These are phyloP conservation scores for Samia ricini DNA, from an alignment of 1,140 invertebrate species.

Conservation along the genomic window DNA sequence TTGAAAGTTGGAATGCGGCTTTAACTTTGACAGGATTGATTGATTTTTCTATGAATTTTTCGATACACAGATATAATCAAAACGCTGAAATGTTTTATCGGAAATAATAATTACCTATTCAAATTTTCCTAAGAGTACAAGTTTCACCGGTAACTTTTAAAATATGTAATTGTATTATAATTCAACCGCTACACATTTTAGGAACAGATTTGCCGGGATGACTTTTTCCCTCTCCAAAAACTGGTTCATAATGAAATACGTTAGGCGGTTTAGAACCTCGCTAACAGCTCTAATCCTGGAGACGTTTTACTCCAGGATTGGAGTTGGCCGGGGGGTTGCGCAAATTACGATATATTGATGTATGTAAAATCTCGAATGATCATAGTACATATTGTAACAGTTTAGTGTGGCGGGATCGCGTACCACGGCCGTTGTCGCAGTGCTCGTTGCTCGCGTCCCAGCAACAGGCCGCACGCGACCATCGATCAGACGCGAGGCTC, in stretches of 20 bases:
- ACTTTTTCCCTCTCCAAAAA: too few species aligned
- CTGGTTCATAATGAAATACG: too few species aligned
- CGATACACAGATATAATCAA: neutral
- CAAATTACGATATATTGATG: too few species aligned
- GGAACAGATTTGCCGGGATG: too few species aligned
- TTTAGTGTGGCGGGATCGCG: slow-evolving; percentile 85
- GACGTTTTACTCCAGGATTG: too few species aligned
- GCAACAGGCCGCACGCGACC: slow-evolving; percentile 83
- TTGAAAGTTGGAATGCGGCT: slow-evolving; percentile 37
- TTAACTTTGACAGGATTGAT: slow-evolving; percentile 67
- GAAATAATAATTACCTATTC: neutral
- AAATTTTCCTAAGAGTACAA: neutral
- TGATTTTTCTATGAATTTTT: slow-evolving; percentile 60
- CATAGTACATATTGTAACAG: slow-evolving; percentile 78
- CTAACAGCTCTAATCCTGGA: too few species aligned
- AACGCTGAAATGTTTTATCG: neutral
- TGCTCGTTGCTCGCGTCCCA: slow-evolving; percentile 84
- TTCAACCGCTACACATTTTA: neutral
- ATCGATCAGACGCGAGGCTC: slow-evolving; percentile 88
- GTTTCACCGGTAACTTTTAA: neutral
- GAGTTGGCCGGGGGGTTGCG: too few species aligned
- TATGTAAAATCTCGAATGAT: too few species aligned
- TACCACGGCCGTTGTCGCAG: slow-evolving; percentile 87
- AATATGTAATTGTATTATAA: neutral
- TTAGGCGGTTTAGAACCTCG: too few species aligned